Evolutionary conservation across 2,113 vertebrate genomes (phyloP).

Genomic region (Tupaia tana): DNA sequence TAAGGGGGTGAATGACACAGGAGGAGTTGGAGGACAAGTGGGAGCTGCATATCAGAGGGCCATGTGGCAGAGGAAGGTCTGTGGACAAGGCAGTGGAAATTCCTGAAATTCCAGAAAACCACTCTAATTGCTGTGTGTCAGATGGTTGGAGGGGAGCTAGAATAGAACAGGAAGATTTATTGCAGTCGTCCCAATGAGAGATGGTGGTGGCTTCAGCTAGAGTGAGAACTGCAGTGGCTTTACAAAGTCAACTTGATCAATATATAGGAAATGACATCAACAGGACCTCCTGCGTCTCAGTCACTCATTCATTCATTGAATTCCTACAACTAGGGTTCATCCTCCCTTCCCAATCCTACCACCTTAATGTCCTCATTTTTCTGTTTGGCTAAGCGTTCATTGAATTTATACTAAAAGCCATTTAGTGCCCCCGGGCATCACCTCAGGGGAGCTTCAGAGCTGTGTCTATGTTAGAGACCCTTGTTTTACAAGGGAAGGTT

Average conservation of each 20-base stretch:
- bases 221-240: neutral
- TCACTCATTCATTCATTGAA: neutral
- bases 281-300: neutral
- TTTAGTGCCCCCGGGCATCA: neutral
- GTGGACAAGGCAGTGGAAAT: neutral
- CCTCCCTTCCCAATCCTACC: neutral
- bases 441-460: neutral
- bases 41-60: neutral
- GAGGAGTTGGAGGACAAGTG: no score
- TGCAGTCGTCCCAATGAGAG: neutral
- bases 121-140: no score
- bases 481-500: neutral
- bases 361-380: neutral
- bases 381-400: neutral
- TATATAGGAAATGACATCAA: neutral
- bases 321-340: neutral
- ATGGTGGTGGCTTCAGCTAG: neutral
- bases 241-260: neutral
- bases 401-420: neutral
- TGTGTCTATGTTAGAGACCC: neutral
- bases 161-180: neutral
- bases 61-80: neutral
- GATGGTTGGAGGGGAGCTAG: neutral
- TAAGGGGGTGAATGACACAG: no score
- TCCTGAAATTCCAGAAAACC: neutral